phyloP scores from a whole-genome alignment of 1,140 invertebrate species.

The Stenopsyche tienmushanensis region DNA sequence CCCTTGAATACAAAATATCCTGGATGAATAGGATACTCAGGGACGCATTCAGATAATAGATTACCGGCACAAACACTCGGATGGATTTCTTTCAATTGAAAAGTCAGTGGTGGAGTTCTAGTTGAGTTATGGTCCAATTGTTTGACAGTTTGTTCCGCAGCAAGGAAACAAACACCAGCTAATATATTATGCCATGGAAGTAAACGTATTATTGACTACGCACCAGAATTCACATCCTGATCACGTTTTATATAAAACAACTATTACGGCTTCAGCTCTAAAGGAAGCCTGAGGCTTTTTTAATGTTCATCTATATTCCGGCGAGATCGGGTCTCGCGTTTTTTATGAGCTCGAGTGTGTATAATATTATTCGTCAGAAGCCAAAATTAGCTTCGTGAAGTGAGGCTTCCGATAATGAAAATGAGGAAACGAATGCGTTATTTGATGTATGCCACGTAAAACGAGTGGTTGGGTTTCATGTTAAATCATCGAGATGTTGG shows the following conservation, averaged over 20 bases:
- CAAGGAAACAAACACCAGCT: not conserved
- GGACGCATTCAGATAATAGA: not conserved
- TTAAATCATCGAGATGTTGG: too few species aligned
- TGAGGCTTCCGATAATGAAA: too few species aligned
- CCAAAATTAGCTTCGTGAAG: too few species aligned
- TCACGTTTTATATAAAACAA: slow-evolving; percentile 13
- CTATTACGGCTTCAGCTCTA: not conserved
- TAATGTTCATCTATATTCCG: not conserved
- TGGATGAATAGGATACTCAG: not conserved
- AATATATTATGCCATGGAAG: not conserved
- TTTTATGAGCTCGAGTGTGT: too few species aligned
- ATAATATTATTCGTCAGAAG: too few species aligned
- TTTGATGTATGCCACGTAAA: too few species aligned
- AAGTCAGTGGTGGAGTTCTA: not conserved
- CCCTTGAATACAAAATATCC: not conserved
- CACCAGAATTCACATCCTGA: not conserved
- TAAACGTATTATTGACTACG: too few species aligned
- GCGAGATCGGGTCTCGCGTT: not conserved
- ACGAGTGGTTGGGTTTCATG: too few species aligned
- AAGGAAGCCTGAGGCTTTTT: not conserved
- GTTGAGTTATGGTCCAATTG: slow-evolving; percentile 9
- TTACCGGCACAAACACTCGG: too few species aligned
- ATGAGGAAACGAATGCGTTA: too few species aligned
- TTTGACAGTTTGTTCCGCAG: slow-evolving; percentile 3
- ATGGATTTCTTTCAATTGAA: not conserved